Conservation (phyloP, 2,797 vertebrate genomes). For the Phrynocephalus forsythii region DNA sequence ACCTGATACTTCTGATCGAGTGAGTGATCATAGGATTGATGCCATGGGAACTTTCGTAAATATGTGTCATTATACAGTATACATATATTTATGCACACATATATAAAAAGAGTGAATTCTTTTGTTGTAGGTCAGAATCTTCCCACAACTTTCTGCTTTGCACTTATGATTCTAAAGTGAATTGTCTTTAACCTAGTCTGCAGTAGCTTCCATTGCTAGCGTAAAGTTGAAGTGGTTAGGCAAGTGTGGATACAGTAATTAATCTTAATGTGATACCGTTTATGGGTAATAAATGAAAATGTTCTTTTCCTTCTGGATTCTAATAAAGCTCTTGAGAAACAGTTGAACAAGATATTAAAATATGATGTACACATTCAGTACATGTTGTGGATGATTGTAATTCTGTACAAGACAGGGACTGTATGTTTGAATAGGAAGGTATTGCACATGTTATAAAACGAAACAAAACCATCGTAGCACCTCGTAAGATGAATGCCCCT, state of each 20-base stretch:
- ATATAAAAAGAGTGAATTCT: not conserved
- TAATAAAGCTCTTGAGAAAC: not conserved
- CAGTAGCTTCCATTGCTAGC: not conserved
- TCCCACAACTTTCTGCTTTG: not conserved
- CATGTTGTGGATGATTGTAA: not conserved
- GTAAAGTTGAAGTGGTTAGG: not conserved
- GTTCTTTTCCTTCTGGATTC: not conserved
- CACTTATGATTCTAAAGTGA: not conserved
- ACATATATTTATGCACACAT: not conserved
- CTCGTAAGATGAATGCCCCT: no score
- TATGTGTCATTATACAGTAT: not conserved
- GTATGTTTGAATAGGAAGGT: not conserved
- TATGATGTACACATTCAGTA: not conserved
- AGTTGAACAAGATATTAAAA: not conserved
- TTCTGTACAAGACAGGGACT: no score
- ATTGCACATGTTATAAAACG: not conserved
- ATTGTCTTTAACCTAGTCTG: not conserved
- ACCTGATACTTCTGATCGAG: not conserved
- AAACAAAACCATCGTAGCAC: not conserved
- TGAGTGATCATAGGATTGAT: not conserved
- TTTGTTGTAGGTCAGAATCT: not conserved
- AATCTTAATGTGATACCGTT: not conserved
- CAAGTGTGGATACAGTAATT: not conserved
- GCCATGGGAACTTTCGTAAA: not conserved
- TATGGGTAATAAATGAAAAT: not conserved